A percentile compares a stretch with the other conserved stretches of the same genome.
phyloP scores from a whole-genome alignment of 2,113 vertebrate genomes.

The Heterotilapia buettikoferi region DNA sequence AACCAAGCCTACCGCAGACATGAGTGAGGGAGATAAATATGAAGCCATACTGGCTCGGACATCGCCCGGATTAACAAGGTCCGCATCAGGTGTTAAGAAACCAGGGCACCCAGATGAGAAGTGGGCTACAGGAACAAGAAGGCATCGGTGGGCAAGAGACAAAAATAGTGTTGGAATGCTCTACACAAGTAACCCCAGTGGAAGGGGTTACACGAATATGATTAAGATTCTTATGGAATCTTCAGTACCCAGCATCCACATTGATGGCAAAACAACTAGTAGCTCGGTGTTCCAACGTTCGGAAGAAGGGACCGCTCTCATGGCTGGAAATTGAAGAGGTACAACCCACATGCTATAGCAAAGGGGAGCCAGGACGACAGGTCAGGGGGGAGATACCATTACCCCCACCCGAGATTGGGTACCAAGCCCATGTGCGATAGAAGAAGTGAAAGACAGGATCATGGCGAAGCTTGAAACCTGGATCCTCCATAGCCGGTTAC shows the following conservation, averaged over 20 bases:
- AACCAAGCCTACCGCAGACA: background rate
- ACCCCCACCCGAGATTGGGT: background rate
- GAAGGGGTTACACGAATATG: background rate
- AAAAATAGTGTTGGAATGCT: background rate
- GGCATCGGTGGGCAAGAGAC: background rate
- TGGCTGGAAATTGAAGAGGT: background rate
- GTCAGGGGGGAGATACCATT: background rate
- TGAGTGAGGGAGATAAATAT: background rate
- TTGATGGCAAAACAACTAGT: background rate
- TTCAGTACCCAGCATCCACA: background rate
- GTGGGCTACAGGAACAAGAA: background rate
- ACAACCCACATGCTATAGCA: rapidly evolving
- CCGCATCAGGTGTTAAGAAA: background rate
- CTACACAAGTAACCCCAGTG: background rate
- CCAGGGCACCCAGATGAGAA: background rate
- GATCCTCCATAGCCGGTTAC: background rate
- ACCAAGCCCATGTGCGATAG: background rate
- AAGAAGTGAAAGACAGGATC: background rate
- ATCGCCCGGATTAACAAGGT: background rate
- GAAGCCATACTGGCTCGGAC: background rate
- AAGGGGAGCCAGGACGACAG: background rate
- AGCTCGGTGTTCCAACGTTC: background rate
- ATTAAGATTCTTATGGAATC: background rate
- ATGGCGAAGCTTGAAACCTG: background rate
- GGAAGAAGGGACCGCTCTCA: background rate